A percentile compares a stretch with the other conserved stretches of the same genome.
Evolutionary conservation across 2,113 vertebrate species (phyloP).

Genomic region (Pangasianodon gigas): DNA sequence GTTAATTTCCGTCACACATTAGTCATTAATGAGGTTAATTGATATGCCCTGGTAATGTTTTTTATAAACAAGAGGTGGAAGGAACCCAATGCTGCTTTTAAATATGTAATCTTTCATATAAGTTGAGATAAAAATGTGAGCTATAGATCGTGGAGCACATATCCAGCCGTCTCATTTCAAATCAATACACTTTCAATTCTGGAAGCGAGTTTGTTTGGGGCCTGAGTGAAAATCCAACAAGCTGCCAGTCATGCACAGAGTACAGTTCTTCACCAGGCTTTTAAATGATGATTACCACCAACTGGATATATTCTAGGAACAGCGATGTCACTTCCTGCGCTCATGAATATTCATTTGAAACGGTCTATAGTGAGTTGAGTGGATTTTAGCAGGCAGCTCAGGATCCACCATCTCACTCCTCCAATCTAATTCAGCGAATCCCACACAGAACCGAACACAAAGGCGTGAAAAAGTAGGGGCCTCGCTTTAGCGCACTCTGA

Average conservation of each 20-base stretch:
- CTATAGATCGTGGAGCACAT: background rate
- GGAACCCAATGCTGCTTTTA: background rate
- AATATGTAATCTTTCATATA: background rate
- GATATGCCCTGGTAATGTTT: background rate
- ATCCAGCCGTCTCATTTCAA: background rate
- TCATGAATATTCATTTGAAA: background rate
- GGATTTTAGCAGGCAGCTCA: constrained; percentile 35
- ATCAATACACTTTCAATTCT: too few relatives aligned
- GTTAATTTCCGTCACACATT: background rate
- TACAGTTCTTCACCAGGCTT: background rate
- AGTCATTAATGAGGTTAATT: background rate
- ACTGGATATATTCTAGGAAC: background rate
- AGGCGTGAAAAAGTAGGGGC: constrained; percentile 31
- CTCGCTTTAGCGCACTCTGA: background rate
- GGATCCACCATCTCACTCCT: constrained; percentile 20
- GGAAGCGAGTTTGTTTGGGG: too few relatives aligned
- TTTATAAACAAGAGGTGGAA: background rate
- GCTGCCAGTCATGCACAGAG: too few relatives aligned
- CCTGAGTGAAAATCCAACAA: too few relatives aligned
- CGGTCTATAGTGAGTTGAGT: background rate
- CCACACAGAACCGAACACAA: constrained; percentile 22
- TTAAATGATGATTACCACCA: background rate
- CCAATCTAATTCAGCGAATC: constrained; percentile 32
- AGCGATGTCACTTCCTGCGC: background rate
- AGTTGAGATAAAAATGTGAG: too few relatives aligned